phyloP scores from a whole-genome alignment of 2,113 vertebrate genomes.

The Eudyptes chrysolophus region DNA sequence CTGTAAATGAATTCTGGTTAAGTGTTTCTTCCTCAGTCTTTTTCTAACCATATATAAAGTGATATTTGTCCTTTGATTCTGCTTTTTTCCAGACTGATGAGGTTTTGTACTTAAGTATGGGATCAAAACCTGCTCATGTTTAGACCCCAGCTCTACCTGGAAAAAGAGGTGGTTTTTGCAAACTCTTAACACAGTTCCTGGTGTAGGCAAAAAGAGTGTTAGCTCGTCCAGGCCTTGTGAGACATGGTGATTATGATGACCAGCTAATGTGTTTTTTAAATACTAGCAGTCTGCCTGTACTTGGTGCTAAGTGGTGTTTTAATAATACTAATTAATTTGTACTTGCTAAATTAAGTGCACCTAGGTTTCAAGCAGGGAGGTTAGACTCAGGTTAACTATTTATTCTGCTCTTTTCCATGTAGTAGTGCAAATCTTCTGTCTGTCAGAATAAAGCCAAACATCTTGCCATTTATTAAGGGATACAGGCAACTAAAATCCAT shows the following conservation, averaged over 20 bases:
- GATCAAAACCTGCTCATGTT: neutral
- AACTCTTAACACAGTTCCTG: neutral
- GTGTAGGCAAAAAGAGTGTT: neutral
- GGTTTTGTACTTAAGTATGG: neutral
- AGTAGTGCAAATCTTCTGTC: neutral
- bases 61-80: neutral
- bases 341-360: neutral
- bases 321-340: conserved; percentile 39
- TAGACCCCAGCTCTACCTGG: neutral
- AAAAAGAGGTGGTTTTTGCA: neutral
- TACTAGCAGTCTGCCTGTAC: neutral
- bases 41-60: neutral
- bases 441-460: neutral
- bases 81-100: neutral
- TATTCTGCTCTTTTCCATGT: neutral
- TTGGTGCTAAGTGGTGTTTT: conserved; percentile 34
- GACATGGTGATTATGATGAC: neutral
- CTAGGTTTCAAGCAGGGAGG: neutral
- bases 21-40: neutral
- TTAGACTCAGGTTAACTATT: neutral
- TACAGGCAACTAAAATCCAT: neutral
- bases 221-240: neutral
- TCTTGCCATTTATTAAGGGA: neutral
- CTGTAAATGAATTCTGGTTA: neutral
- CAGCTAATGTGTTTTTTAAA: conserved; percentile 10